A percentile compares a stretch with the other conserved stretches of the same genome.
These are phyloP conservation scores for Heteronetta atricapilla DNA, from an alignment of 2,113 vertebrate species.

Conservation along the genomic window DNA sequence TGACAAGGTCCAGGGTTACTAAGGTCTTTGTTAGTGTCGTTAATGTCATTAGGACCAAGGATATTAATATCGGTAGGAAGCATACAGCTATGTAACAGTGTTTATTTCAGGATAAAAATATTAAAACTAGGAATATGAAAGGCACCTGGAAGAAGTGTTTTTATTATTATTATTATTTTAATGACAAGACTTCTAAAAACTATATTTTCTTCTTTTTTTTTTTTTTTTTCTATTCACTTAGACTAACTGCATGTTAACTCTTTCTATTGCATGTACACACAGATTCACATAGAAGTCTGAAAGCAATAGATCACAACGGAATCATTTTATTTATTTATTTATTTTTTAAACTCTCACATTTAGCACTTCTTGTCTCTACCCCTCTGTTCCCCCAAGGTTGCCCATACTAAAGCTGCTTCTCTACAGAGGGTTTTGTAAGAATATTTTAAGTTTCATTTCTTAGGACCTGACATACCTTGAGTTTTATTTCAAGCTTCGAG, in stretches of 20 bases:
- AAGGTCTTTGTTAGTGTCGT: neutral
- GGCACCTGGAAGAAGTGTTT: neutral
- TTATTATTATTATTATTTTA: neutral
- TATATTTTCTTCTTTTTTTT: neutral
- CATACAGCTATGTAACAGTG: neutral
- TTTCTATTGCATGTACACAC: neutral
- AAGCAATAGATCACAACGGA: neutral
- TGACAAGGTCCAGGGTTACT: neutral
- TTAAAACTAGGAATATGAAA: neutral
- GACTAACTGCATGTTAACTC: too few relatives aligned
- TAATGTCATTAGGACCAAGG: neutral
- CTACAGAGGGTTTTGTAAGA: neutral
- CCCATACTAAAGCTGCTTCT: neutral
- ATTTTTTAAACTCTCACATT: neutral
- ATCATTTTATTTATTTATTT: too few relatives aligned
- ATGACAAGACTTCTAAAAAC: neutral
- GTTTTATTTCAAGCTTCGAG: conserved; percentile 21
- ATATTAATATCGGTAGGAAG: neutral
- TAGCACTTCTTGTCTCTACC: neutral
- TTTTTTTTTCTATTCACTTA: neutral
- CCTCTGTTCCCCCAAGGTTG: neutral
- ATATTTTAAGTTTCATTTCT: conserved; percentile 12
- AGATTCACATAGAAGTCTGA: neutral
- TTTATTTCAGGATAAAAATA: neutral
- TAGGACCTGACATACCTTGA: neutral